phyloP scores from a whole-genome alignment of 2,113 vertebrate species.

The Protomyctophum bolini region DNA sequence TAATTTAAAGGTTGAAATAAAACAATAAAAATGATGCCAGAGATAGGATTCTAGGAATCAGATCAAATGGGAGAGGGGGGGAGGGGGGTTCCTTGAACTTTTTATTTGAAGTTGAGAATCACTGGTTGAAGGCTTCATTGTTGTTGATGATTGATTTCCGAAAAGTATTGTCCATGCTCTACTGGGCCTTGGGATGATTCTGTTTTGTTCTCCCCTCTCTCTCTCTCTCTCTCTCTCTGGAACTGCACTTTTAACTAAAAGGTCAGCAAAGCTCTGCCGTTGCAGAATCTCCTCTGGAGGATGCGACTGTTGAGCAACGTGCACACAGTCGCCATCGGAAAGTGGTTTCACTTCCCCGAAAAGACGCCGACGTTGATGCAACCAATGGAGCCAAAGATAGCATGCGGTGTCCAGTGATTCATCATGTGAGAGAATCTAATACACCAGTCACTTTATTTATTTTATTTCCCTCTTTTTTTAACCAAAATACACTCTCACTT shows the following conservation, averaged over 20 bases:
- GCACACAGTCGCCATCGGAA: constrained; percentile 42
- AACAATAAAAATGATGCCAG: too few relatives aligned
- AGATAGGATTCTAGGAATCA: too few relatives aligned
- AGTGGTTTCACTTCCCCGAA: constrained; percentile 71
- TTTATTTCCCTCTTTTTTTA: too few relatives aligned
- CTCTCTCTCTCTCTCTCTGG: constrained; percentile 43
- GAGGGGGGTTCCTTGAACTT: too few relatives aligned
- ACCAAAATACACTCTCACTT: too few relatives aligned
- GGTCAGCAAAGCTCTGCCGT: constrained; percentile 59
- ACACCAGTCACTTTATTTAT: not conserved
- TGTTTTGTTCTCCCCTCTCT: constrained; percentile 28
- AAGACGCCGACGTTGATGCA: constrained; percentile 14
- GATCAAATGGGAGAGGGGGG: too few relatives aligned
- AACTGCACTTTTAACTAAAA: constrained; percentile 58
- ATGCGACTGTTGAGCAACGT: constrained; percentile 61
- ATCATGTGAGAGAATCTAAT: constrained; percentile 36
- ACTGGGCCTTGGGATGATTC: not conserved
- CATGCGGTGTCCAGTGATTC: constrained; percentile 17
- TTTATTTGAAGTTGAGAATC: too few relatives aligned
- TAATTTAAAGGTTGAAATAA: too few relatives aligned
- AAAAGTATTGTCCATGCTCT: not conserved
- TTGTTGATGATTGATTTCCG: not conserved
- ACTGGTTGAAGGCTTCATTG: too few relatives aligned
- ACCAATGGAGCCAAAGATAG: constrained; percentile 39
- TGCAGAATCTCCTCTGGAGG: constrained; percentile 50